These are phyloP conservation scores for Endomychus coccineus DNA, from an alignment of 2,888 invertebrate species.

Conservation along the genomic window DNA sequence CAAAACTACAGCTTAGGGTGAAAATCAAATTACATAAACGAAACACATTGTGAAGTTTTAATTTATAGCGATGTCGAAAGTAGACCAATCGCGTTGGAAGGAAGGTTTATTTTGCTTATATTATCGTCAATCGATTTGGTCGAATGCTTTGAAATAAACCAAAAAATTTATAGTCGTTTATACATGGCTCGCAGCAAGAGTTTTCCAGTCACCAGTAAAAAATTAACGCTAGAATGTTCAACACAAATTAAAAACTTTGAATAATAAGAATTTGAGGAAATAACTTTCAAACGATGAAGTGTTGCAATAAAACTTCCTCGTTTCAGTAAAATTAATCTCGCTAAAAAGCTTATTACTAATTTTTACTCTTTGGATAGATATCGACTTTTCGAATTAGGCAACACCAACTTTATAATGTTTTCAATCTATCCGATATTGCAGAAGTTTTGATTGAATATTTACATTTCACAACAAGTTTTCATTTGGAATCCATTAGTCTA, in stretches of 20 bases:
- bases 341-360: constrained; percentile 12
- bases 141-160: constrained; percentile 35
- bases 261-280: constrained; percentile 28
- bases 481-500: too few species aligned
- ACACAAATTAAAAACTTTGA: constrained; percentile 39
- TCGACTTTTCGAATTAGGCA: constrained; percentile 14
- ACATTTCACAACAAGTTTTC: too few species aligned
- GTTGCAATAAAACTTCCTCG: constrained; percentile 23
- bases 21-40: constrained; percentile 46
- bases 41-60: constrained; percentile 45
- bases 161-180: constrained; percentile 40
- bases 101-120: constrained; percentile 27
- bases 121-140: constrained; percentile 30
- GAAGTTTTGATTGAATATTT: too few species aligned
- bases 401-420: too few species aligned
- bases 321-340: constrained; percentile 15
- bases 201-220: constrained; percentile 33
- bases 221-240: constrained; percentile 34
- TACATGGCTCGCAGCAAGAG: constrained; percentile 32
- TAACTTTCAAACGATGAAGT: constrained; percentile 25
- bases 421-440: too few species aligned
- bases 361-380: too few species aligned
- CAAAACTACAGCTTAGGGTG: constrained; percentile 36
- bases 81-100: constrained; percentile 30
- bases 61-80: constrained; percentile 37